Base-by-base conservation (phyloP, 2,797 vertebrate genomes). In the Galagoides demidoff region DNA sequence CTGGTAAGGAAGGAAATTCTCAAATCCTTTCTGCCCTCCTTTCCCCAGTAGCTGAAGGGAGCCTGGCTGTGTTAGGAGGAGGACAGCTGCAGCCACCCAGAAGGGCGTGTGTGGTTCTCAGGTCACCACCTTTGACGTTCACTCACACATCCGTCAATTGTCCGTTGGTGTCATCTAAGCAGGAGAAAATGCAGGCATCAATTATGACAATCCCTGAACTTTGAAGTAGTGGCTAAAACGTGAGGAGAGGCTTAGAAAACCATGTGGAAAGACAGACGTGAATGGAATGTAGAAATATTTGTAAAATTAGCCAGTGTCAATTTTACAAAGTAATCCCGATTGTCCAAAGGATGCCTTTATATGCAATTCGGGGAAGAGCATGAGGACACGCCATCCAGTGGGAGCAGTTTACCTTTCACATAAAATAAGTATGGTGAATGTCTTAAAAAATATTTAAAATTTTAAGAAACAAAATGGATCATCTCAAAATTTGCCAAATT, bases 401-500 rank as follows among this genome's bases (percentile, higher is more conserved):
- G 37, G 64, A 92, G 20, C 3, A 82, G 55, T 88, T 89, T 66
- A 39, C 6, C 76, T 89, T 84, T 83, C 52, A 92, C 66, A 52
- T 63, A 85, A 88, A 79, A 81, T 79, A 4, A 3, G 7, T n/a
- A 49, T 59, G 37, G 10, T 68, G 5, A 64, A 52, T 74, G 61
- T 90, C 78, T 93, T 91, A 61, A 90, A 85, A 85, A 85, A 71
- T 78, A 90, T 37, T 70, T 68, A 77, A 34, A 87, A 83, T 39
- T 57, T 85, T 45, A 81, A 91, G 61, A 92, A 97, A 90, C 29
- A 92, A 76, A 90, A 87, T 79, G 17, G 83, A 17, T 70, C 77
- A 52, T 55, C 45, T 91, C 57, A 85, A 94, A 37, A 71, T 71
- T 90, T 93, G 70, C 23, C 70, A 89, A 84, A 87, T 85, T 89